Percentiles rank a stretch among this genome's conserved stretches.
Evolutionary conservation across 1,140 invertebrate species (phyloP).

Genomic region (Galleria mellonella): DNA sequence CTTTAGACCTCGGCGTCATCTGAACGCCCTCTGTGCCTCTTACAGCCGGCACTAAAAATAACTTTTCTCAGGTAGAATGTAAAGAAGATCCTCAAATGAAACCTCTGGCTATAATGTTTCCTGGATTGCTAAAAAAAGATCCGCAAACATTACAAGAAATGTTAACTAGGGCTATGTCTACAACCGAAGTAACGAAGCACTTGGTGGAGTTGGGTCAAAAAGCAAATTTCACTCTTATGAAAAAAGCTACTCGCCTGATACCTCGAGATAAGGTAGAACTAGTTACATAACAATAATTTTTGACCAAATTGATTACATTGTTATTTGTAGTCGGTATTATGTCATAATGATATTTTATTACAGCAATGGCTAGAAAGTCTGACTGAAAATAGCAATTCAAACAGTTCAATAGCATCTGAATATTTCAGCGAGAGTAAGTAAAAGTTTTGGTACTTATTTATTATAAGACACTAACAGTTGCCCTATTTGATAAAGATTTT

Average conservation of each 20-base stretch:
- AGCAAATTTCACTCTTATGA: conserved; percentile 52
- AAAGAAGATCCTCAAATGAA: conserved; percentile 43
- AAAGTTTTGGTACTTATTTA: too few relatives aligned
- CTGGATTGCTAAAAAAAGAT: conserved; percentile 39
- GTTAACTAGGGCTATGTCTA: conserved; percentile 48
- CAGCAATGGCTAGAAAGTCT: conserved; percentile 51
- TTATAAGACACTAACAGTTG: too few relatives aligned
- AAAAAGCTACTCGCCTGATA: conserved; percentile 49
- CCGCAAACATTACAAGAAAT: conserved; percentile 40
- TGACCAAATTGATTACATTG: background rate
- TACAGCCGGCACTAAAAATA: too few relatives aligned
- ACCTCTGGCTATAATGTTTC: conserved; percentile 49
- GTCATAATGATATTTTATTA: conserved; percentile 13
- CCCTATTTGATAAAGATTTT: too few relatives aligned
- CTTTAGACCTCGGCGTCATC: too few relatives aligned
- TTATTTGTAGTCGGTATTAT: too few relatives aligned
- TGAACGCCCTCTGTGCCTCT: too few relatives aligned
- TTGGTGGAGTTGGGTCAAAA: conserved; percentile 48
- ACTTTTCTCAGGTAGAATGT: conserved; percentile 32
- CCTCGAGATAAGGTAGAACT: conserved; percentile 53
- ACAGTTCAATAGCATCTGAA: conserved; percentile 17
- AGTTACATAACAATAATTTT: background rate
- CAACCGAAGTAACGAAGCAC: conserved; percentile 55
- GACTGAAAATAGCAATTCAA: conserved; percentile 35
- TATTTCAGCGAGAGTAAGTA: conserved; percentile 15